Evolutionary conservation across 1,140 invertebrate species (phyloP).

Genomic region (Hylaeus anthracinus): DNA sequence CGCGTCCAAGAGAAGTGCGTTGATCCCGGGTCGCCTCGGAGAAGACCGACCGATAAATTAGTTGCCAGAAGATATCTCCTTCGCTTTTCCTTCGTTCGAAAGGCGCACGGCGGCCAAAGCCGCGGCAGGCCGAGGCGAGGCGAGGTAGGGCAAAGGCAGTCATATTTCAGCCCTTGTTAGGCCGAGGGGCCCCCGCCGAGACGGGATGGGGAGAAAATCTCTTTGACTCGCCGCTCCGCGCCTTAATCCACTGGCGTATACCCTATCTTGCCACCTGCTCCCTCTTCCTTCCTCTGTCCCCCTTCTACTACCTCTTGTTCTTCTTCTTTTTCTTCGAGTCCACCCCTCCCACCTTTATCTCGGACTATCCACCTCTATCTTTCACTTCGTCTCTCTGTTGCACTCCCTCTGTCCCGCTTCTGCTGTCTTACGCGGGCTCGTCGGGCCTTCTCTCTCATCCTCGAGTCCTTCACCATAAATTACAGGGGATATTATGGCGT

Average conservation of each 20-base stretch:
- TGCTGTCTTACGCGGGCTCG: constrained; percentile 4
- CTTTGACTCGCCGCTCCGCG: constrained; percentile 78
- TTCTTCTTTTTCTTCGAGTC: background rate
- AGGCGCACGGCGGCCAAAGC: constrained; percentile 51
- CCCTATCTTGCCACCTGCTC: constrained; percentile 77
- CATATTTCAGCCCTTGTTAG: constrained; percentile 80
- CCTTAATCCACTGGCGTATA: constrained; percentile 74
- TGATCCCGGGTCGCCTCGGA: constrained; percentile 53
- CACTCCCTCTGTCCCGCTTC: background rate
- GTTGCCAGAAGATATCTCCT: constrained; percentile 65
- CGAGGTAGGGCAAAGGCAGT: constrained; percentile 70
- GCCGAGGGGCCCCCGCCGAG: constrained; percentile 74
- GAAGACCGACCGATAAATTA: constrained; percentile 65
- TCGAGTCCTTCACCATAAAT: constrained; percentile 53
- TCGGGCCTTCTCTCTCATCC: constrained; percentile 19
- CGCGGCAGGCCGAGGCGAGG: constrained; percentile 57
- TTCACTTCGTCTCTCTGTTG: constrained; percentile 8
- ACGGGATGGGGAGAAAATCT: constrained; percentile 76
- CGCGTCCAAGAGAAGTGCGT: constrained; percentile 46
- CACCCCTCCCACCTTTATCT: background rate
- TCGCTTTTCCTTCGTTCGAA: constrained; percentile 62
- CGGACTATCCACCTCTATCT: constrained; percentile 18
- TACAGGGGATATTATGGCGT: constrained; percentile 55
- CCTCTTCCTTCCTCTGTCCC: constrained; percentile 64
- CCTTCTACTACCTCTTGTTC: constrained; percentile 2